These are phyloP conservation scores for Podarcis siculus DNA, from an alignment of 2,797 vertebrate genomes.

Conservation along the genomic window DNA sequence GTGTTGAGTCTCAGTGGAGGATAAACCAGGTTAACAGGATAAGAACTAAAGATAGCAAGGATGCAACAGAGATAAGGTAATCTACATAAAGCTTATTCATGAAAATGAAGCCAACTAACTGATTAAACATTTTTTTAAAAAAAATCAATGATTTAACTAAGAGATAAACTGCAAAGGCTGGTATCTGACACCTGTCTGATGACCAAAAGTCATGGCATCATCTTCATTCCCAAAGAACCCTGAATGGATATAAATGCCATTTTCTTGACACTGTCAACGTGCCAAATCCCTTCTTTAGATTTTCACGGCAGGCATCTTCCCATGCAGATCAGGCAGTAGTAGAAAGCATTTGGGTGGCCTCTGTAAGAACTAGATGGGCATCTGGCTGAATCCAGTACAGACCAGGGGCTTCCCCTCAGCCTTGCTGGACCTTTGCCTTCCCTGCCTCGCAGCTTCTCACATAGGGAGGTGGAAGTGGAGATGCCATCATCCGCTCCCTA, in stretches of 20 bases:
- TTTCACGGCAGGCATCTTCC: background rate
- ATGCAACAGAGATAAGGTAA: background rate
- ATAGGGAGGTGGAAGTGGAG: too few species aligned
- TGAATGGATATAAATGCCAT: background rate
- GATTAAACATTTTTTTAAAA: background rate
- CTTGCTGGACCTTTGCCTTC: too few species aligned
- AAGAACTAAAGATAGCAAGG: slow-evolving; percentile 5
- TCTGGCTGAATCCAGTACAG: too few species aligned
- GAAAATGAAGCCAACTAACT: background rate
- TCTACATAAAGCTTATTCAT: background rate
- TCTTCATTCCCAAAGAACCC: background rate
- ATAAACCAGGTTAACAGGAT: slow-evolving; percentile 3
- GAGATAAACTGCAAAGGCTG: background rate
- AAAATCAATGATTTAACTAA: background rate
- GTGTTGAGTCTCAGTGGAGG: background rate
- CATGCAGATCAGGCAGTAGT: background rate
- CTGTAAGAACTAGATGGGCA: too few species aligned
- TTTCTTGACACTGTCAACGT: background rate
- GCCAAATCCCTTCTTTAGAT: background rate
- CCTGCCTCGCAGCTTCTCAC: too few species aligned
- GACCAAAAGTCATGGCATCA: background rate
- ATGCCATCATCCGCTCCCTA: too few species aligned
- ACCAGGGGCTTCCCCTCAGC: too few species aligned
- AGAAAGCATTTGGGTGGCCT: too few species aligned
- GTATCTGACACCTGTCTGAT: background rate